Evolutionary conservation across 2,888 invertebrate species (phyloP).

Genomic region (Tinea trinotella): DNA sequence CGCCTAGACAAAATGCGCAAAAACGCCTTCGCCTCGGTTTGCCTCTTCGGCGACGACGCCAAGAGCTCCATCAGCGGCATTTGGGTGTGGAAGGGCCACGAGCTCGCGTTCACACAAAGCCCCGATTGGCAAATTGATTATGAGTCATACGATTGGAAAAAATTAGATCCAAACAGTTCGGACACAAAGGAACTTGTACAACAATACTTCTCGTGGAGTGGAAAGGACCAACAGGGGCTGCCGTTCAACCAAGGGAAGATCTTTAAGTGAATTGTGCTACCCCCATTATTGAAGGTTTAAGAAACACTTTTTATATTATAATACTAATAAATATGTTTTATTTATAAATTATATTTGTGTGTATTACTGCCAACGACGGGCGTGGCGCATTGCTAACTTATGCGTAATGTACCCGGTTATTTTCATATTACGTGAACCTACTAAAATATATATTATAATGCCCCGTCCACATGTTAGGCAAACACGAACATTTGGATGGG

Average conservation of each 20-base stretch:
- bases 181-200: slow-evolving; percentile 89
- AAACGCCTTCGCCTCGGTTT: slow-evolving; percentile 93
- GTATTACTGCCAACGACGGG: no score
- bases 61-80: slow-evolving; percentile 95
- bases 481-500: no score
- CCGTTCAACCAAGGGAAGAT: slow-evolving; percentile 99
- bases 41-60: slow-evolving; percentile 93
- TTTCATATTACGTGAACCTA: no score
- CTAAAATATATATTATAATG: no score
- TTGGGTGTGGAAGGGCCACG: slow-evolving; percentile 98
- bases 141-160: slow-evolving; percentile 96
- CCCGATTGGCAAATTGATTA: slow-evolving; percentile 97
- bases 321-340: no score
- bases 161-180: slow-evolving; percentile 84
- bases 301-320: no score
- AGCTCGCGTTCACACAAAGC: slow-evolving; percentile 90
- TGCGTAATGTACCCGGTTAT: no score
- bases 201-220: slow-evolving; percentile 93
- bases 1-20: slow-evolving; percentile 98
- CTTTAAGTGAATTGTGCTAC: slow-evolving; percentile 82
- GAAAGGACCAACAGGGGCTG: slow-evolving; percentile 88
- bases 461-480: no score
- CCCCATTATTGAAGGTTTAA: neutral
- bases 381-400: no score
- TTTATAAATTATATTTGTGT: no score